phyloP scores from a whole-genome alignment of 1,140 invertebrate species.

The Drosophila neocordata region DNA sequence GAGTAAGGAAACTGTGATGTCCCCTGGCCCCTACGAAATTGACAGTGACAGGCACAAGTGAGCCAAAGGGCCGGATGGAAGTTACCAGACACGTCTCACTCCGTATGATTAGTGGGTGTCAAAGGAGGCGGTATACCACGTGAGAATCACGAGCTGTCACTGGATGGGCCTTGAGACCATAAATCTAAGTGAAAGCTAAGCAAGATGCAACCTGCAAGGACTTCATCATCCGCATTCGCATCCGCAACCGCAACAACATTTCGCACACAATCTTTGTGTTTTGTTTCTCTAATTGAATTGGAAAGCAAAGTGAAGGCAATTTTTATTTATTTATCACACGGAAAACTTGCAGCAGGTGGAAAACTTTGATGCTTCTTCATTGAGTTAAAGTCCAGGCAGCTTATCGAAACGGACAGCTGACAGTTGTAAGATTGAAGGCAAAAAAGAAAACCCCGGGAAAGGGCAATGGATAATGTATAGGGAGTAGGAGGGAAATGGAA shows the following conservation, averaged over 20 bases:
- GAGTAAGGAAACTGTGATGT: background rate
- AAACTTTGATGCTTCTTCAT: constrained; percentile 5
- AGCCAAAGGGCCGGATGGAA: background rate
- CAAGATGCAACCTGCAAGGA: constrained; percentile 3
- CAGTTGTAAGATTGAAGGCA: constrained; percentile 37
- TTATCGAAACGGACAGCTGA: constrained; percentile 70
- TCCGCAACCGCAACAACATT: too few relatives aligned
- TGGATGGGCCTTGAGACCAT: constrained; percentile 32
- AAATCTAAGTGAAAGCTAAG: constrained; percentile 44
- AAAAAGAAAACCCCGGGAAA: constrained; percentile 10
- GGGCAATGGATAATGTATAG: constrained; percentile 4
- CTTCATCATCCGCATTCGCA: background rate
- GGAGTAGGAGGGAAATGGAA: background rate
- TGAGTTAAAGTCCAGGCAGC: constrained; percentile 42
- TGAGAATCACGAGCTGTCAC: constrained; percentile 47
- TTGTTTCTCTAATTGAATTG: constrained; percentile 35
- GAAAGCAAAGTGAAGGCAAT: constrained; percentile 6
- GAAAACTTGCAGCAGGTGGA: constrained; percentile 27
- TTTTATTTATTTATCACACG: constrained; percentile 44
- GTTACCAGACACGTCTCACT: constrained; percentile 36
- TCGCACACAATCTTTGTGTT: background rate
- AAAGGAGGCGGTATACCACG: constrained; percentile 15
- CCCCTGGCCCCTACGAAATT: constrained; percentile 38
- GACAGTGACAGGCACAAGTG: constrained; percentile 74
- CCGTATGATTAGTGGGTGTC: constrained; percentile 47